A percentile compares a stretch with the other conserved stretches of the same genome.
Evolutionary conservation across 1,140 invertebrate species (phyloP).

Genomic region (Microplitis demolitor): DNA sequence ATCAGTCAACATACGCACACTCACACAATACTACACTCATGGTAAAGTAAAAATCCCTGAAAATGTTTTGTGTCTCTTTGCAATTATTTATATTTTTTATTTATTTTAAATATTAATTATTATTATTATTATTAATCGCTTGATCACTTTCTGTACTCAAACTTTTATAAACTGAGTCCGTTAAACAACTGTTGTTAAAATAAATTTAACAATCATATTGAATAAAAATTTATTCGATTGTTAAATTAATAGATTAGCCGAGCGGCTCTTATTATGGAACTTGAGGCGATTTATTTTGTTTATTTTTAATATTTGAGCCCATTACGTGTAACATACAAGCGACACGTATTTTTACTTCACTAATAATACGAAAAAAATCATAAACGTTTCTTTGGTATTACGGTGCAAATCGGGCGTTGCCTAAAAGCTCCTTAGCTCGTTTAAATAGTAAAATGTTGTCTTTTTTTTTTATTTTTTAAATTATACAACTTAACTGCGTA

Average conservation of each 20-base stretch:
- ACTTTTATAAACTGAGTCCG: not conserved
- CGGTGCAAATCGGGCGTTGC: constrained; percentile 38
- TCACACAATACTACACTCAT: constrained; percentile 58
- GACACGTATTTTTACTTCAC: constrained; percentile 40
- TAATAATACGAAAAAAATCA: constrained; percentile 48
- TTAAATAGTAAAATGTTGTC: constrained; percentile 13
- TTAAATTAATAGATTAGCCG: not conserved
- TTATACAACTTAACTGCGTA: not conserved
- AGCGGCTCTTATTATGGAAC: not conserved
- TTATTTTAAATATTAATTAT: constrained; percentile 1
- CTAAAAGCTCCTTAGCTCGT: constrained; percentile 30
- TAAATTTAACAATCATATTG: not conserved
- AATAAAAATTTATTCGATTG: not conserved
- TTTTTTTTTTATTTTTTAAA: not conserved
- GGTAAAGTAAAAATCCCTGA: constrained; percentile 58
- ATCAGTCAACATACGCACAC: constrained; percentile 57
- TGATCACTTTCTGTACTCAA: not conserved
- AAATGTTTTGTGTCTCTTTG: constrained; percentile 42
- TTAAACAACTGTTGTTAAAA: not conserved
- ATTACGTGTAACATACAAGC: not conserved
- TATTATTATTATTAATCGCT: constrained; percentile 12
- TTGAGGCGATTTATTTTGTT: not conserved
- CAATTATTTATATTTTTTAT: not conserved
- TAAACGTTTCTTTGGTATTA: constrained; percentile 57
- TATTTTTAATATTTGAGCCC: not conserved